A percentile compares a stretch with the other conserved stretches of the same genome.
phyloP scores from a whole-genome alignment of 2,888 invertebrate genomes.

The Eumerus sabulonum region DNA sequence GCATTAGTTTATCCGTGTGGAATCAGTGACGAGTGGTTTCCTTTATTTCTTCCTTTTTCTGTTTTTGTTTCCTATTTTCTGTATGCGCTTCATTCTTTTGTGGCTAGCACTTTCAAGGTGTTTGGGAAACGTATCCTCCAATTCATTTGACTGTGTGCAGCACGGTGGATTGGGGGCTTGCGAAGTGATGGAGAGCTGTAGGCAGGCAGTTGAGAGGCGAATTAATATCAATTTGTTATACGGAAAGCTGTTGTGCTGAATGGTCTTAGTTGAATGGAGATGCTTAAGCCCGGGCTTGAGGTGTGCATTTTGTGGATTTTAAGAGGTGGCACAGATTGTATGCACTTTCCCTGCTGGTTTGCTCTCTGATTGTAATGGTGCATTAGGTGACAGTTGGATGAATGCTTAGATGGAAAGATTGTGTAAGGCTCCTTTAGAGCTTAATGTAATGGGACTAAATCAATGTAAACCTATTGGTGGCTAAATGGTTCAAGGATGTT shows the following conservation, averaged over 20 bases:
- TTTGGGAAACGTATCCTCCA: constrained; percentile 26
- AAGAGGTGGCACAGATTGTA: too few relatives aligned
- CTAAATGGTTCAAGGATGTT: too few relatives aligned
- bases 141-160: constrained; percentile 40
- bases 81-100: too few relatives aligned
- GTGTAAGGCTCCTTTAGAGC: too few relatives aligned
- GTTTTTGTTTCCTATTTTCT: too few relatives aligned
- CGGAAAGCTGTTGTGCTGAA: constrained; percentile 15
- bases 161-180: too few relatives aligned
- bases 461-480: too few relatives aligned
- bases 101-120: neutral
- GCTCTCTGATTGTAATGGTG: too few relatives aligned
- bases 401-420: too few relatives aligned
- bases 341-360: too few relatives aligned
- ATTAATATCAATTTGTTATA: constrained; percentile 51
- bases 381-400: too few relatives aligned
- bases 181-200: neutral
- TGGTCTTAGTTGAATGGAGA: constrained; percentile 24
- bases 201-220: constrained; percentile 22
- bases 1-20: constrained; percentile 32
- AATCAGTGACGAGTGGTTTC: constrained; percentile 34
- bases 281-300: constrained; percentile 17
- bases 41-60: neutral
- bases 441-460: too few relatives aligned
- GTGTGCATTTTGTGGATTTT: constrained; percentile 10